phyloP scores from a whole-genome alignment of 2,888 invertebrate species.

The Scelioninae gen. 1 region DNA sequence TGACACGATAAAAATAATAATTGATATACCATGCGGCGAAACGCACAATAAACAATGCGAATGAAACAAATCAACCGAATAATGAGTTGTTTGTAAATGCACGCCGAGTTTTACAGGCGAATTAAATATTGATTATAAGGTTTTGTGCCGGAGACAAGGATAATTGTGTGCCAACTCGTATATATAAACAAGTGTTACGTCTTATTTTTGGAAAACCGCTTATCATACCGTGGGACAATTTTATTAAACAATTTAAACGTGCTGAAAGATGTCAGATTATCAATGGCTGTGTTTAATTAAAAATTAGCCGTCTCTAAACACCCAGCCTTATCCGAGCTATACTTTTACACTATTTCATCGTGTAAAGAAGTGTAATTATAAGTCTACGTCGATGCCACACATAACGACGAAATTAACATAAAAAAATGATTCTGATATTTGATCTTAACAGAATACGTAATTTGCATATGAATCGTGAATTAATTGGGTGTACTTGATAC shows the following conservation, averaged over 20 bases:
- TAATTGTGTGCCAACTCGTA: too few relatives aligned
- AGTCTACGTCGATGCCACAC: slow-evolving; percentile 42
- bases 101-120: too few relatives aligned
- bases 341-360: slow-evolving; percentile 26
- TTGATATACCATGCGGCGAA: neutral
- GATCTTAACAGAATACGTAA: slow-evolving; percentile 32
- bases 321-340: slow-evolving; percentile 9
- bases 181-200: slow-evolving; percentile 32
- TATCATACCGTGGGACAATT: slow-evolving; percentile 7
- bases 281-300: slow-evolving; percentile 48
- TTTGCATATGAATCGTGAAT: slow-evolving; percentile 39
- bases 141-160: too few relatives aligned
- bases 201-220: slow-evolving; percentile 24
- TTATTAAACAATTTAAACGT: slow-evolving; percentile 29
- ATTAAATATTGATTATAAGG: too few relatives aligned
- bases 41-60: neutral
- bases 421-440: slow-evolving; percentile 55
- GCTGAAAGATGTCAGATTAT: slow-evolving; percentile 15
- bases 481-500: slow-evolving; percentile 16
- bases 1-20: slow-evolving; percentile 12
- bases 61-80: slow-evolving; percentile 3
- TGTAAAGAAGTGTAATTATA: neutral
- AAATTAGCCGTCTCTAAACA: slow-evolving; percentile 42
- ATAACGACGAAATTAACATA: slow-evolving; percentile 51
- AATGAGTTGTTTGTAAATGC: neutral